Percentiles rank a stretch among this genome's conserved stretches.
Conservation (phyloP, 1,140 invertebrate species). For the Cyphomyrmex costatus region DNA sequence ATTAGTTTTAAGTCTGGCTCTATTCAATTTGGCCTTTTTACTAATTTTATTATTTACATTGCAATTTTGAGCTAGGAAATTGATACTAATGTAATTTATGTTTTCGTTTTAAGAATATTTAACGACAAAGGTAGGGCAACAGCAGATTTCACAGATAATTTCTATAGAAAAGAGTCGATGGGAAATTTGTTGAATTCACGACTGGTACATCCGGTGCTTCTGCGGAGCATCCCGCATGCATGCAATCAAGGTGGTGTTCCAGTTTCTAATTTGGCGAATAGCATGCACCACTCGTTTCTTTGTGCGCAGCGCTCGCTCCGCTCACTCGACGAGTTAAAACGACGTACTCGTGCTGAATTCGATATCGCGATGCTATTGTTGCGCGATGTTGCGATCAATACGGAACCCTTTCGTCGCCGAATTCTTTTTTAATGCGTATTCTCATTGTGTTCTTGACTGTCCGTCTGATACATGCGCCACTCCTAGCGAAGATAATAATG, state of each 20-base stretch:
- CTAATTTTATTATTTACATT: too few relatives aligned
- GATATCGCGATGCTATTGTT: conserved; percentile 41
- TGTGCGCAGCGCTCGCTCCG: not conserved
- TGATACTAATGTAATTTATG: too few relatives aligned
- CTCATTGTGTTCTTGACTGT: conserved; percentile 24
- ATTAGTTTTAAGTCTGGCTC: too few relatives aligned
- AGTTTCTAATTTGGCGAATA: conserved; percentile 63
- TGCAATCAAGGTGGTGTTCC: conserved; percentile 47
- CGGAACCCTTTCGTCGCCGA: conserved; percentile 18
- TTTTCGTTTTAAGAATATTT: not conserved
- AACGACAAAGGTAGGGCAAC: not conserved
- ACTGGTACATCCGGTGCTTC: conserved; percentile 21
- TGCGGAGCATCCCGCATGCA: conserved; percentile 11
- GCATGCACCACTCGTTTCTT: conserved; percentile 29
- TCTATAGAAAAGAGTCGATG: not conserved
- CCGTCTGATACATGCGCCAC: conserved; percentile 5
- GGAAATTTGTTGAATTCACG: conserved; percentile 4
- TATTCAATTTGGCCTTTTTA: too few relatives aligned
- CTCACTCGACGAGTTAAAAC: conserved; percentile 41
- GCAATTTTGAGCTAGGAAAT: too few relatives aligned
- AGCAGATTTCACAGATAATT: not conserved
- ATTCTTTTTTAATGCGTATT: conserved; percentile 30
- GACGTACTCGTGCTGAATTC: conserved; percentile 50
- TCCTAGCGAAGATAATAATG: not conserved
- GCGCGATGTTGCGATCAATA: conserved; percentile 64